These are phyloP conservation scores for Scaptomyza cyrtandrae DNA, from an alignment of 2,888 invertebrate genomes.

Conservation along the genomic window DNA sequence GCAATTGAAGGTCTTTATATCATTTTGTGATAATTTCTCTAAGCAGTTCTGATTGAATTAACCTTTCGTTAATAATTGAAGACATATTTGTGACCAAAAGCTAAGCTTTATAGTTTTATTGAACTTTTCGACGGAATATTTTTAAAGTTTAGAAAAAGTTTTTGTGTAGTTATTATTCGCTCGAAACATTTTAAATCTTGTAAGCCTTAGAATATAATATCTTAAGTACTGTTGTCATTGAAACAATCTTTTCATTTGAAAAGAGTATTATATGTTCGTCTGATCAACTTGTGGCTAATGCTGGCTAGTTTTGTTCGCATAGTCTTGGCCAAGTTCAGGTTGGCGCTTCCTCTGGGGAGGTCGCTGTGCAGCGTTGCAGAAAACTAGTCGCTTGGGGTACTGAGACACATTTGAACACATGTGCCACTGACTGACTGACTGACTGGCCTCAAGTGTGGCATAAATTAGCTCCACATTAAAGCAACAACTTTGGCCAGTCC, in stretches of 20 bases:
- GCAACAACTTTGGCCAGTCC: background rate
- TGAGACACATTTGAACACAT: slow-evolving; percentile 21
- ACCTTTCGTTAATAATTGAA: too few relatives aligned
- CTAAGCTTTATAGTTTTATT: too few relatives aligned
- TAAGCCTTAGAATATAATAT: too few relatives aligned
- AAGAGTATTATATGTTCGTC: slow-evolving; percentile 8
- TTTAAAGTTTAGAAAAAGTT: too few relatives aligned
- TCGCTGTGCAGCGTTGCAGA: slow-evolving; percentile 55
- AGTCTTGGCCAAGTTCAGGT: slow-evolving; percentile 27
- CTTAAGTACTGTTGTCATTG: background rate
- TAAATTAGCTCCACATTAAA: slow-evolving; percentile 41
- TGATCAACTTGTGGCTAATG: background rate
- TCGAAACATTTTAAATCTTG: too few relatives aligned
- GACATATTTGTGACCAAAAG: too few relatives aligned
- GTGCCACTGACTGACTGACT: slow-evolving; percentile 1
- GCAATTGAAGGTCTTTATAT: too few relatives aligned
- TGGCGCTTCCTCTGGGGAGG: slow-evolving; percentile 37
- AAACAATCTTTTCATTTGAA: background rate
- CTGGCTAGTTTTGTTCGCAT: slow-evolving; percentile 6
- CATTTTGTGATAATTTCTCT: too few relatives aligned
- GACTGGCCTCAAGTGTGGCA: slow-evolving; percentile 29
- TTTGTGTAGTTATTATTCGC: too few relatives aligned
- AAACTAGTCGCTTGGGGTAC: slow-evolving; percentile 46
- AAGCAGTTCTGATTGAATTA: too few relatives aligned
- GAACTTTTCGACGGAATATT: too few relatives aligned